phyloP scores from a whole-genome alignment of 1,140 invertebrate genomes.

The Ridgeia piscesae region DNA sequence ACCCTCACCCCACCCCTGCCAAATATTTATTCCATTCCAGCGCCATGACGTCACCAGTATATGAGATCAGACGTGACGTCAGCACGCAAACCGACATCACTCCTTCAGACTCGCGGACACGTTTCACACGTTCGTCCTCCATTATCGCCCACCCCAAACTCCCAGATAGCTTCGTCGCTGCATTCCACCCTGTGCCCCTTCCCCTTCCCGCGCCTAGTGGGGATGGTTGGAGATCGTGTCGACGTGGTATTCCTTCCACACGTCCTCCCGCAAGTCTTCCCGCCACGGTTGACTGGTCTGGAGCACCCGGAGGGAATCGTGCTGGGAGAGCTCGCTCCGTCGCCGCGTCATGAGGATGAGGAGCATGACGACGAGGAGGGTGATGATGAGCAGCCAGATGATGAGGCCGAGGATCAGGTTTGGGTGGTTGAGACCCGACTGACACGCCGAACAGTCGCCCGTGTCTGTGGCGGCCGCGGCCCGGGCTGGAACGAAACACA shows the following conservation, averaged over 20 bases:
- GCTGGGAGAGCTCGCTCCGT: conserved; percentile 2
- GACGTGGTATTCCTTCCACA: conserved; percentile 19
- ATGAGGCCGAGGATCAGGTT: conserved; percentile 19
- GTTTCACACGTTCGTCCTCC: no score
- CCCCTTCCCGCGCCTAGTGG: neutral
- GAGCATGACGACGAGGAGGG: conserved; percentile 3
- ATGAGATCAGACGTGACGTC: no score
- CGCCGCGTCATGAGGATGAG: conserved; percentile 12
- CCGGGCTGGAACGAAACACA: neutral
- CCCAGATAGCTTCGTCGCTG: no score
- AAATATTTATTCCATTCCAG: no score
- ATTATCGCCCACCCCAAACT: no score
- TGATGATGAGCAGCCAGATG: conserved; percentile 18
- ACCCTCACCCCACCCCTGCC: no score
- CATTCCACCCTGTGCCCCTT: no score
- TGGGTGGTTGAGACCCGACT: neutral
- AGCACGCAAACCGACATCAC: no score
- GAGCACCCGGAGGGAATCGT: conserved; percentile 6
- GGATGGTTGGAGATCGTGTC: conserved; percentile 21
- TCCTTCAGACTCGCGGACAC: no score
- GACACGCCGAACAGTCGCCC: conserved; percentile 1
- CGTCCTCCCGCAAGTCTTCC: conserved; percentile 11
- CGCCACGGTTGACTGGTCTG: neutral
- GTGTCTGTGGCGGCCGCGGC: neutral
- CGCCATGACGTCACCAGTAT: no score